Evolutionary conservation across 2,113 vertebrate species (phyloP).

Genomic region (Brachypodius melanocephalos): DNA sequence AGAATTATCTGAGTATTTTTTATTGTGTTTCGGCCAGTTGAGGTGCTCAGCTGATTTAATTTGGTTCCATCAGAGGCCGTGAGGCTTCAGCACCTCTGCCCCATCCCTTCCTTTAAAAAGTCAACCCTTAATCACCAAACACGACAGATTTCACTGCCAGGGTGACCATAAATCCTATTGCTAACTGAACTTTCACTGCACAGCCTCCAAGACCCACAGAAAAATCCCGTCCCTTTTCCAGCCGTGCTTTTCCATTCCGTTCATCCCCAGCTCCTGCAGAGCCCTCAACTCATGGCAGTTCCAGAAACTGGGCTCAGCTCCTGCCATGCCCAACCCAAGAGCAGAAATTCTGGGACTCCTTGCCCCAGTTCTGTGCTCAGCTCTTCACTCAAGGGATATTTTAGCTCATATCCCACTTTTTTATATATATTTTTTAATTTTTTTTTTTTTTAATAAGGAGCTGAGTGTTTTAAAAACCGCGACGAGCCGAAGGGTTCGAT

Average conservation of each 20-base stretch:
- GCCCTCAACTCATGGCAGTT: rapidly evolving
- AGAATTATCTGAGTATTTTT: background rate
- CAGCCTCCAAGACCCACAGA: background rate
- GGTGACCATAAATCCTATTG: background rate
- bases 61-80: background rate
- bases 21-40: background rate
- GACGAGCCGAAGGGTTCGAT: constrained; percentile 1
- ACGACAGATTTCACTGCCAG: background rate
- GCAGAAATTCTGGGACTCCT: background rate
- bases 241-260: background rate
- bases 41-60: background rate
- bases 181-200: background rate
- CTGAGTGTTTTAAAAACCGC: background rate
- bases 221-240: background rate
- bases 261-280: background rate
- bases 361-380: background rate
- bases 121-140: background rate
- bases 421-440: too few relatives aligned
- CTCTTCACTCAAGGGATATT: background rate
- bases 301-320: rapidly evolving
- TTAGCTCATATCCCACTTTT: background rate
- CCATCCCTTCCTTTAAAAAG: background rate
- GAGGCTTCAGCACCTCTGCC: background rate
- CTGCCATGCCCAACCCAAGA: rapidly evolving
- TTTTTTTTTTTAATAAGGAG: background rate